Evolutionary conservation across 2,888 invertebrate genomes (phyloP).

Genomic region (Troilus luridus): DNA sequence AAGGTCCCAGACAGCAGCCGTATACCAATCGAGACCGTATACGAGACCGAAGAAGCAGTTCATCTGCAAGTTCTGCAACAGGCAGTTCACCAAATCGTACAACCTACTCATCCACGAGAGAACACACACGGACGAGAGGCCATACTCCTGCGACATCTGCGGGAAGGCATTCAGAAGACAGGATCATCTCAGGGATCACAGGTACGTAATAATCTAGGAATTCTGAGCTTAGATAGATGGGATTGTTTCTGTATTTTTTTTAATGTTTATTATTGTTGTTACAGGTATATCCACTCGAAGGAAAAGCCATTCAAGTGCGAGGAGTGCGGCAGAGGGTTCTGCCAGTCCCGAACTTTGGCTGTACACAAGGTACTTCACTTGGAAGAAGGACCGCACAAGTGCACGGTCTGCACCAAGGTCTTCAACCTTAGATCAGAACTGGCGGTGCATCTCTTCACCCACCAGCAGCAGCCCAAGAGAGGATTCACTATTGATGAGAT

Average conservation of each 20-base stretch:
- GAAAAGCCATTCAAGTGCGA: conserved; percentile 98
- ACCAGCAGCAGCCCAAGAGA: conserved; percentile 77
- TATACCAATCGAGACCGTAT: conserved; percentile 75
- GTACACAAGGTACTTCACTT: conserved; percentile 95
- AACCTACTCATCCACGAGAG: conserved; percentile 97
- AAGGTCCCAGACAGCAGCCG: not conserved
- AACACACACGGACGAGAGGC: conserved; percentile 96
- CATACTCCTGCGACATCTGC: conserved; percentile 96
- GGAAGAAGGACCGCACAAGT: conserved; percentile 95
- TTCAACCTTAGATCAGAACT: conserved; percentile 94
- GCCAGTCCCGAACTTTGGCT: conserved; percentile 95
- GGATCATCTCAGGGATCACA: conserved; percentile 92
- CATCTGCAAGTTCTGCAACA: conserved; percentile 97
- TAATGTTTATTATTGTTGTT: conserved; percentile 67
- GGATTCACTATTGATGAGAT: conserved; percentile 92
- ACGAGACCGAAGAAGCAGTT: conserved; percentile 84
- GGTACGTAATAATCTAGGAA: conserved; percentile 71
- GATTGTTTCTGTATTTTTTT: not conserved
- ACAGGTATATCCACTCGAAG: conserved; percentile 96
- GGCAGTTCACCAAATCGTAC: conserved; percentile 98
- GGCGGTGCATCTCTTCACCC: conserved; percentile 91
- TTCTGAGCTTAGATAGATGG: no score
- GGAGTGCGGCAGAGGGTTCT: conserved; percentile 98
- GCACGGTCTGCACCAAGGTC: conserved; percentile 90
- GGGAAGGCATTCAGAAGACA: conserved; percentile 96